Evolutionary conservation across 2,797 vertebrate genomes (phyloP), one percentile per base, ranked within the genome.

Genomic region (Poeciliopsis turneri): DNA sequence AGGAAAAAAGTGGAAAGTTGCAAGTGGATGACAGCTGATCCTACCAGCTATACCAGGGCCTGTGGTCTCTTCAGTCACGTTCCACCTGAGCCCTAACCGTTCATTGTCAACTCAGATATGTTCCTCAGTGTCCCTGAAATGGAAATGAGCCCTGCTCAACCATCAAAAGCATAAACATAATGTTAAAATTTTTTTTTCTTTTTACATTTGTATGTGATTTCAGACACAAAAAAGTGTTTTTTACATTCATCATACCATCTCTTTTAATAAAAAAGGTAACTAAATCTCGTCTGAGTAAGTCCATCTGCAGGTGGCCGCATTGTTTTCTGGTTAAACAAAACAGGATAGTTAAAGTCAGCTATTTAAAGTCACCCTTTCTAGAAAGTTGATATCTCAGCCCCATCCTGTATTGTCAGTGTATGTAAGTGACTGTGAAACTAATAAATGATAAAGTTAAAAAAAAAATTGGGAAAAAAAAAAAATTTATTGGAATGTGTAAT

Each of bases 1-100:
- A 72, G 76, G 15, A 82, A 82, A 74, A 76, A 74, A 82, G 51
- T 53, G 76, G 83, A 79, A 43, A 81, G 68, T 74, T 79, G 84
- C 5, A 68, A 82, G 76, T 82, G 77, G 25, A 57, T 74, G 79
- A 85, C 92, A 92, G 88, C 90, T 93, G 92, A 92, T 91, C 86
- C 90, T 30, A 84, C 86, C 90, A 86, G 88, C 87, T 85, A 70
- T 10, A 55, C 72, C 74, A 5, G 79, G 25, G 75, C 85, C 88
- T 85, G 79, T 51, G 90, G 87, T 88, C 91, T 91, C 79, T 57
- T 55, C 36, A 16, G 16, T 68, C 66, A 47, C 0, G n/a, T 70
- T 61, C 70, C 92, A 92, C 79, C 93, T 93, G 91, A 87, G 86
- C 78, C 86, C 83, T 23, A 47, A 73, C 51, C 72, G 59, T 7